Evolutionary conservation across 2,113 vertebrate species (phyloP), one percentile per base, ranked within the genome.

Genomic region (Sitta europaea): DNA sequence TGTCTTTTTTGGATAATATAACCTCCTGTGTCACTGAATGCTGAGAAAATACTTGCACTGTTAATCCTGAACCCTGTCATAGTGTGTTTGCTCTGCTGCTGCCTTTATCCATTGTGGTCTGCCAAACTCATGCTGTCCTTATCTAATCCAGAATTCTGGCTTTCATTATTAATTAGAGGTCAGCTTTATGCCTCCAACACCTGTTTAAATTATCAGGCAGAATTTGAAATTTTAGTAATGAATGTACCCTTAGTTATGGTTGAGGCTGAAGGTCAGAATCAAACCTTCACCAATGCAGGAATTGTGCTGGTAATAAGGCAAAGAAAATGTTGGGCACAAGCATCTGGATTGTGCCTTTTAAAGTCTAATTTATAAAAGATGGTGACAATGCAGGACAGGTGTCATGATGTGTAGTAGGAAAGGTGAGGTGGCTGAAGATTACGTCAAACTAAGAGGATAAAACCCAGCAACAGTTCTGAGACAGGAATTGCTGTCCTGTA

Each of bases 161-260:
- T 78, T 91, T 73, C 59, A 28, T 82, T 94, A 92, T 66, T 90
- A 91, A 85, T 76, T 79, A 50, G 62, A 83, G 58, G 94, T 95
- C 47, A 95, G 36, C 11, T 88, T 86, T 70, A 35, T 95, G 76
- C 29, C 71, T 47, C 33, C 50, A 57, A 83, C 58, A 82, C 45
- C 51, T 91, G 58, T 51, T 85, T 91, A 70, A 86, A 82, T 50
- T 61, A 79, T 55, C 29, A 48, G 42, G 43, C 54, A 71, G 80
- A 82, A 58, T 77, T 8, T 73, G 55, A 58, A 88, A 59, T 15
- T 42, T 76, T 16, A 58, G 25, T 48, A 51, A 51, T 42, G 35
- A 85, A 62, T 0, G 15, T 68, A 31, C 12, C 14, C 53, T 35
- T 42, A 73, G 33, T 76, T 80, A 21, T 24, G 24, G 31, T 0